These are phyloP conservation scores for Connochaetes taurinus DNA, from an alignment of 2,113 vertebrate genomes.

Conservation along the genomic window DNA sequence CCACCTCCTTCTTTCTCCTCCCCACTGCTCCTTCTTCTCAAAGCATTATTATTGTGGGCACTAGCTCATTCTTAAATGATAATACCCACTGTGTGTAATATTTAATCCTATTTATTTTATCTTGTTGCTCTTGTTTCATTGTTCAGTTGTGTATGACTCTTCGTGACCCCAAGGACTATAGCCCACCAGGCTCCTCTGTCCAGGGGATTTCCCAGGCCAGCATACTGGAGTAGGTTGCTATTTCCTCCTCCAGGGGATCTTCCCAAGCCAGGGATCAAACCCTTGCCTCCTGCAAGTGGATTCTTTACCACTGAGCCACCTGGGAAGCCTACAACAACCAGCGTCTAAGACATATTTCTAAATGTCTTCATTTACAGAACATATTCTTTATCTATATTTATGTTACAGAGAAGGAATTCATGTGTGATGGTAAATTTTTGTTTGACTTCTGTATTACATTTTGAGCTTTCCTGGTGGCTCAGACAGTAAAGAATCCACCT, in stretches of 20 bases:
- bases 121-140: background rate
- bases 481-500: background rate
- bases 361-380: background rate
- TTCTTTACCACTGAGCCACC: background rate
- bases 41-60: background rate
- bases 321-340: background rate
- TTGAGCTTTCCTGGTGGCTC: background rate
- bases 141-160: background rate
- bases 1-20: background rate
- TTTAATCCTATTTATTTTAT: background rate
- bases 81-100: background rate
- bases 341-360: background rate
- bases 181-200: background rate
- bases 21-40: background rate
- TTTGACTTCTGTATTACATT: background rate
- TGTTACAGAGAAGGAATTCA: background rate
- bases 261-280: background rate
- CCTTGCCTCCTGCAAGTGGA: no score
- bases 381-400: background rate
- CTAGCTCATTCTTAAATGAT: background rate
- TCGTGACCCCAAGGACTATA: fast-evolving
- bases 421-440: background rate
- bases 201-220: background rate
- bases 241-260: background rate
- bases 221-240: background rate